Conservation (phyloP, 2,888 invertebrate genomes). For the Lochmaea crataegi region DNA sequence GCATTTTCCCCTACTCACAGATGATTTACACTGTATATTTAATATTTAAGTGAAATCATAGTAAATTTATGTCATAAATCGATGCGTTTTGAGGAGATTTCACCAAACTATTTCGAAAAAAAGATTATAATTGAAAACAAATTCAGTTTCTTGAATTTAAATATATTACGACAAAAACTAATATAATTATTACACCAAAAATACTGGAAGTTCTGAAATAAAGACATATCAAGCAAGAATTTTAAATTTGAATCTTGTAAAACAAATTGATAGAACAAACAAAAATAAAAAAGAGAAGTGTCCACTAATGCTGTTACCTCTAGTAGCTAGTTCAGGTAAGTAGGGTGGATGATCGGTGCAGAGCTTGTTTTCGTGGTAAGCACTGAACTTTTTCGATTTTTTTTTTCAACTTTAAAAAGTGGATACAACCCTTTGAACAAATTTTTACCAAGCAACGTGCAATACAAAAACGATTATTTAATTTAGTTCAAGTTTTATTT, state of each 20-base stretch:
- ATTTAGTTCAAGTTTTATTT: constrained; percentile 6
- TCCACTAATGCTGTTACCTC: background rate
- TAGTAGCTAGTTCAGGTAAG: no score
- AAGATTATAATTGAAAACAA: background rate
- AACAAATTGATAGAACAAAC: background rate
- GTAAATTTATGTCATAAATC: no score
- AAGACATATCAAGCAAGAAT: background rate
- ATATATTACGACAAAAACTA: background rate
- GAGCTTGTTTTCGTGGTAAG: no score
- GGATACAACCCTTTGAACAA: background rate
- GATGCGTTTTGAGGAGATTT: no score
- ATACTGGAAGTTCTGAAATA: constrained; percentile 7
- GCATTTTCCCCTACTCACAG: no score
- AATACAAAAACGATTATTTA: background rate
- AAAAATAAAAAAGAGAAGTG: background rate
- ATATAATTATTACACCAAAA: background rate
- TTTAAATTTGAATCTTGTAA: background rate
- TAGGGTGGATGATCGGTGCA: no score
- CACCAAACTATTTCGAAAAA: no score
- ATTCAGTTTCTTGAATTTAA: background rate
- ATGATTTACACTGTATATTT: no score
- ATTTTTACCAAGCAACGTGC: constrained; percentile 17
- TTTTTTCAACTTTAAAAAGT: background rate
- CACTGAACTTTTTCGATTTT: no score
- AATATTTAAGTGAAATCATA: no score